Evolutionary conservation across 23 tunicate genomes (phyloP), one percentile per base, ranked within the genome.

Genomic region (Ciona savignyi): DNA sequence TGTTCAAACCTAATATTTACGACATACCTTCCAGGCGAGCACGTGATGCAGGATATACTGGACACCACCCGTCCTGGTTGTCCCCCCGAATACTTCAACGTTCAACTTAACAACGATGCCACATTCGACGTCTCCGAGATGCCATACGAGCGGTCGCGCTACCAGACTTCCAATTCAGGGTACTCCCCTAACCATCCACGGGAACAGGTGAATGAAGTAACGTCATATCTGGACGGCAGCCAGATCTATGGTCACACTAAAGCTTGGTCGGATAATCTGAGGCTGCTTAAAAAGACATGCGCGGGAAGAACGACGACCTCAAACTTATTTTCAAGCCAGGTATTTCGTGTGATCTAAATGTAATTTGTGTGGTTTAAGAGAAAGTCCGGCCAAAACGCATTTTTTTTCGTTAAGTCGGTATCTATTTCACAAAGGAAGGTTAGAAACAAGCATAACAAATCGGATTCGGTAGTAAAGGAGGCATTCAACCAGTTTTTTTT

Each of bases 121-220:
- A n/a, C 11, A 11, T 90, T 78, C 42, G 82, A 83, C 78, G 51
- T 76, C 32, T 28, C 70, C 35, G 35, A 70, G 67, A 84, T 90
- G 6, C 97, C 97, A 0, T 71, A 78, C 31, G 33, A 80, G 42
- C 60, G 97, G 31, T 66, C 90, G 1, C 51, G 82, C 25, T 90
- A 83, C 66, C 73, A 83, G n/a, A 69, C 83, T 25, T 76, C 75
- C 56, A 79, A 78, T 33, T 65, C 85, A 9, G 97, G 97, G 62
- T 83, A 62, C 51, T 90, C 97, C 51, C 90, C 90, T 1, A 90
- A 90, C 66, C 81, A 83, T 60, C 97, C 97, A 30, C 78, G 97
- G 0, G 77, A 83, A 0, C 97, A 90, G 69, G 74, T 88, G 31
- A 73, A 77, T 75, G 75, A 30, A 0, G 89, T 77, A 51, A 83